Percentiles rank a stretch among this genome's conserved stretches.
These are phyloP conservation scores for Cettia cetti DNA, from an alignment of 2,113 vertebrate genomes.

Conservation along the genomic window DNA sequence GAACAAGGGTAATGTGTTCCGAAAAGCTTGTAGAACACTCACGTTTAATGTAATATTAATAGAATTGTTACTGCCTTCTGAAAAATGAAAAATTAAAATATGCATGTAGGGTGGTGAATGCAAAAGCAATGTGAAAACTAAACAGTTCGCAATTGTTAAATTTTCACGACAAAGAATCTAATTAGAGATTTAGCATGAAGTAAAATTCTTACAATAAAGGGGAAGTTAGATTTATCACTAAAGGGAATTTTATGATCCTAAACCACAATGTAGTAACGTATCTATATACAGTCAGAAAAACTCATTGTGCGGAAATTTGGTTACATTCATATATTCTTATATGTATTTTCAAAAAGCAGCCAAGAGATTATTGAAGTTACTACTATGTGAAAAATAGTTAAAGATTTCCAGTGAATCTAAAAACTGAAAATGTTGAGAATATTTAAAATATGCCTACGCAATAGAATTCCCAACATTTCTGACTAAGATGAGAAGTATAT, in stretches of 20 bases:
- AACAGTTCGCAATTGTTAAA: not conserved
- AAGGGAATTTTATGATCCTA: not conserved
- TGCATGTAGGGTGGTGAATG: not conserved
- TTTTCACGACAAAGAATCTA: not conserved
- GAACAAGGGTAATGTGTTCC: not conserved
- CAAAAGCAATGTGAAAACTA: not conserved
- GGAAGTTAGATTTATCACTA: not conserved
- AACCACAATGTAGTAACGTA: not conserved
- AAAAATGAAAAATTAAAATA: conserved; percentile 41
- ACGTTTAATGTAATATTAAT: conserved; percentile 53
- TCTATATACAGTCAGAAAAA: not conserved
- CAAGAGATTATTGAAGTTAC: not conserved
- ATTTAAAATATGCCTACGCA: not conserved
- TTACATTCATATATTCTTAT: not conserved
- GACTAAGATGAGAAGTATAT: not conserved
- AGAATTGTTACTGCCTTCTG: not conserved
- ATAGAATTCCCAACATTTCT: not conserved
- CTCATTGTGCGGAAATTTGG: not conserved
- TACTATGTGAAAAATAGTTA: not conserved
- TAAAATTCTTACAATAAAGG: not conserved
- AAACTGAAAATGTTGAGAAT: not conserved
- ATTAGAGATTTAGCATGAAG: not conserved
- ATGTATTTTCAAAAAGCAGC: not conserved
- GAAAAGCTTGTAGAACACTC: conserved; percentile 18
- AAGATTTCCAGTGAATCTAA: not conserved